Evolutionary conservation across 1,140 invertebrate species (phyloP).

Genomic region (Nilaparvata lugens): DNA sequence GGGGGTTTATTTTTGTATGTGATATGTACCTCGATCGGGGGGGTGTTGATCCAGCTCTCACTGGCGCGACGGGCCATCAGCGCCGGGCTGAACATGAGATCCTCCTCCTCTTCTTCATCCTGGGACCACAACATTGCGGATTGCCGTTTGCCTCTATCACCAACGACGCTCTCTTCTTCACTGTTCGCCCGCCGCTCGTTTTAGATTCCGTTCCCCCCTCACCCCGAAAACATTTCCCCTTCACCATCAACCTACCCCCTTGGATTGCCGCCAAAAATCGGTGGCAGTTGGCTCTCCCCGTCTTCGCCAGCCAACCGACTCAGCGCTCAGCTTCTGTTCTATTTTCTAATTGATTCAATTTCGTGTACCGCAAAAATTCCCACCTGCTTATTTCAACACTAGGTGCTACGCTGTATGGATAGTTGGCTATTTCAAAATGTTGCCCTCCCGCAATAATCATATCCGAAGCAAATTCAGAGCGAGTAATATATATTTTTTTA

Average conservation of each 20-base stretch:
- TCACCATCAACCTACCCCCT: constrained; percentile 2
- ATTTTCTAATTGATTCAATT: not conserved
- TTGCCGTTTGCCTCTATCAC: constrained; percentile 19
- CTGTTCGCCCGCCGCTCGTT: constrained; percentile 1
- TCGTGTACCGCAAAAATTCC: no score
- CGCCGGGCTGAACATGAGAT: constrained; percentile 73
- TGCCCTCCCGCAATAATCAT: not conserved
- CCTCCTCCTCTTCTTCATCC: constrained; percentile 66
- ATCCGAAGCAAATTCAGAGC: no score
- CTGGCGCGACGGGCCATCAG: constrained; percentile 70
- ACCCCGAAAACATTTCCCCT: not conserved
- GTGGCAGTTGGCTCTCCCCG: not conserved
- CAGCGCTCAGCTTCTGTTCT: not conserved
- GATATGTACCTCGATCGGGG: constrained; percentile 62
- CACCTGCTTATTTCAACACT: no score
- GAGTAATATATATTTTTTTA: no score
- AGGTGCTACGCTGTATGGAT: not conserved
- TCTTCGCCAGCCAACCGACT: not conserved
- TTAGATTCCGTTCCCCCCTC: not conserved
- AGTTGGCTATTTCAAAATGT: not conserved
- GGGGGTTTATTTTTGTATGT: no score
- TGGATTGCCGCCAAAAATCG: no score
- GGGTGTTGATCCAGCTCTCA: constrained; percentile 77
- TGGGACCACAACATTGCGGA: constrained; percentile 55
- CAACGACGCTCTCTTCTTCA: not conserved